Percentiles rank a stretch among this genome's conserved stretches.
These are phyloP conservation scores for Morone chrysops DNA, from an alignment of 2,113 vertebrate genomes.

Conservation along the genomic window DNA sequence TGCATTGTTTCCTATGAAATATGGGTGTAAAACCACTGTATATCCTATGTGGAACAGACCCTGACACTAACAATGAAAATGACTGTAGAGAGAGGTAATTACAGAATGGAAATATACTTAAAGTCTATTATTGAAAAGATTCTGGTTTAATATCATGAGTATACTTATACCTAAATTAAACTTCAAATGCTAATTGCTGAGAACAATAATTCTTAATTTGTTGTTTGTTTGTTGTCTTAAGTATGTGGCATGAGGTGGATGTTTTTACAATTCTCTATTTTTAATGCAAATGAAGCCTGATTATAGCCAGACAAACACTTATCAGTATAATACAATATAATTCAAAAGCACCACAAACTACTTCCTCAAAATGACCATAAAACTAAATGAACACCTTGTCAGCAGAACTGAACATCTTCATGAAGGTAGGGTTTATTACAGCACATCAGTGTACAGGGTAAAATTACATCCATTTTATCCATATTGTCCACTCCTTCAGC, in stretches of 20 bases:
- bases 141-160: background rate
- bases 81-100: too few species aligned
- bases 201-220: background rate
- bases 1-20: background rate
- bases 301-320: background rate
- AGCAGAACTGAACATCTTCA: background rate
- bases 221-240: too few species aligned
- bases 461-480: background rate
- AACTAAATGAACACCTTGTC: too few species aligned
- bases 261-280: background rate
- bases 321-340: background rate
- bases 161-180: background rate
- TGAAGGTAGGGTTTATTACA: too few species aligned
- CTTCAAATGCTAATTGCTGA: background rate
- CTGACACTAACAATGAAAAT: too few species aligned
- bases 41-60: too few species aligned
- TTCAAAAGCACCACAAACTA: background rate
- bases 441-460: background rate
- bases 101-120: too few species aligned
- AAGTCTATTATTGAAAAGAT: too few species aligned
- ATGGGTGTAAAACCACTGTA: background rate
- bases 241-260: background rate
- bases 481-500: background rate
- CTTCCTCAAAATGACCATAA: background rate
- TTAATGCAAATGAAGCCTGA: background rate